Percentiles rank a stretch among this genome's conserved stretches.
phyloP scores from a whole-genome alignment of 1,140 invertebrate genomes.

The Leucophenga varia region DNA sequence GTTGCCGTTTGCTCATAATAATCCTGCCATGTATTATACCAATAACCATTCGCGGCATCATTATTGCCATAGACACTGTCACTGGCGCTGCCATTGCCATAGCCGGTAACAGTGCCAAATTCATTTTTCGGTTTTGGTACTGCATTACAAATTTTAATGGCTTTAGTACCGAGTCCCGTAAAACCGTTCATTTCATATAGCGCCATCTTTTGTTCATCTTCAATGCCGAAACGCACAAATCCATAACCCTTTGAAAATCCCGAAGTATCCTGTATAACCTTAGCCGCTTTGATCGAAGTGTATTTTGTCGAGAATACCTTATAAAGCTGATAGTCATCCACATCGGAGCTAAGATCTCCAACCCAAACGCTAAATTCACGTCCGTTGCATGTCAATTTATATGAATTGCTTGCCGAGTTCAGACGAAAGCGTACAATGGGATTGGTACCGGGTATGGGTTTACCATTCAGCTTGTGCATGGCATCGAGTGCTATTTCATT shows the following conservation, averaged over 20 bases:
- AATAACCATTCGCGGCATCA: slow-evolving; percentile 68
- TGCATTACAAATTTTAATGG: slow-evolving; percentile 87
- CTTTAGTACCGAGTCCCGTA: slow-evolving; percentile 78
- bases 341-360: slow-evolving; percentile 89
- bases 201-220: slow-evolving; percentile 92
- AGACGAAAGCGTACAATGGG: slow-evolving; percentile 82
- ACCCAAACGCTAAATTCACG: slow-evolving; percentile 94
- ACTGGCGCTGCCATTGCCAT: slow-evolving; percentile 43
- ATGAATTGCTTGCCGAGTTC: slow-evolving; percentile 85
- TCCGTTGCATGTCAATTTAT: slow-evolving; percentile 69
- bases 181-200: slow-evolving; percentile 86
- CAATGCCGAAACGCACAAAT: slow-evolving; percentile 93
- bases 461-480: slow-evolving; percentile 96
- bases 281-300: slow-evolving; percentile 90
- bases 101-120: slow-evolving; percentile 37
- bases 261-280: slow-evolving; percentile 86
- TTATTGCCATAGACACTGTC: slow-evolving; percentile 58
- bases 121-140: slow-evolving; percentile 76
- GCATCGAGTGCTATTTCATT: slow-evolving; percentile 89
- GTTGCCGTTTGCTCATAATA: slow-evolving; percentile 57
- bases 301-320: slow-evolving; percentile 90
- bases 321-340: slow-evolving; percentile 95
- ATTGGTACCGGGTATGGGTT: slow-evolving; percentile 80
- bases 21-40: slow-evolving; percentile 59
- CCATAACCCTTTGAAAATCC: slow-evolving; percentile 95